These are phyloP conservation scores for Trogon melanurus DNA, from an alignment of 2,113 vertebrate genomes.

Conservation along the genomic window DNA sequence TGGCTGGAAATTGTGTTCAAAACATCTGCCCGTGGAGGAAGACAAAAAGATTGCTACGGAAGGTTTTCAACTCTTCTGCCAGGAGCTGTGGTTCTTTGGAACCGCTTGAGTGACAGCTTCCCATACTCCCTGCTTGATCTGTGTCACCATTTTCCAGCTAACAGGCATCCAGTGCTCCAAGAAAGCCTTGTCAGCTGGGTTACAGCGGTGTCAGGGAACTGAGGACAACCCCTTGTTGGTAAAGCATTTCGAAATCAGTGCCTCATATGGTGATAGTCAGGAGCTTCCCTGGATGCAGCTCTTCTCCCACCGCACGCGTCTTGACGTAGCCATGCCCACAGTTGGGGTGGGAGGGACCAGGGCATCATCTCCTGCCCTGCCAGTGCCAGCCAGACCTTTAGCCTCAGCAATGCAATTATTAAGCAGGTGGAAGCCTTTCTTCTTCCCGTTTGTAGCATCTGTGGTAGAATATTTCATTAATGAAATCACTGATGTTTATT, in stretches of 20 bases:
- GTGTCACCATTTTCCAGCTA: background rate
- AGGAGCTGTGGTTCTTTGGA: background rate
- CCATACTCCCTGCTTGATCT: background rate
- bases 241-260: constrained; percentile 40
- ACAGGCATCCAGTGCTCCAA: background rate
- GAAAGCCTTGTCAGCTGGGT: constrained; percentile 34
- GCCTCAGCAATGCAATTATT: background rate
- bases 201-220: constrained; percentile 25
- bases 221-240: background rate
- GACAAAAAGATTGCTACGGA: background rate
- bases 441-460: background rate
- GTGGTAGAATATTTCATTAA: constrained; percentile 57
- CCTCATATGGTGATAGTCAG: background rate
- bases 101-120: background rate
- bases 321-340: fast-evolving
- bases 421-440: constrained; percentile 45
- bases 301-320: fast-evolving
- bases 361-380: background rate
- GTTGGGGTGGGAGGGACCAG: background rate
- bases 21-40: background rate
- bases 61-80: background rate
- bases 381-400: background rate
- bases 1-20: background rate
- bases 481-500: constrained; percentile 65
- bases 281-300: background rate